Evolutionary conservation across 2,888 invertebrate species (phyloP).

Genomic region (Branchellion lobata): DNA sequence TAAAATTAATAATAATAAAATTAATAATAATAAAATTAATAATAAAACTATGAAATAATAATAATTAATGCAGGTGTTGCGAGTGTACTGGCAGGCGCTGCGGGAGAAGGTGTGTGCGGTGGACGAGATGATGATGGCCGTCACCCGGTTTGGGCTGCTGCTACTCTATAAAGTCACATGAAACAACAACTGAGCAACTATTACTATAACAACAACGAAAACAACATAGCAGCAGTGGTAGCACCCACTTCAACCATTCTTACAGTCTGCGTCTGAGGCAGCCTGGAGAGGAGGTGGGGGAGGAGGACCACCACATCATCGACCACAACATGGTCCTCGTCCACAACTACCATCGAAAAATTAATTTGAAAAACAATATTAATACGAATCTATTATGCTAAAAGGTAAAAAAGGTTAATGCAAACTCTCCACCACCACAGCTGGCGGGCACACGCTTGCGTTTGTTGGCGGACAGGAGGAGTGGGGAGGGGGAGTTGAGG

Average conservation of each 20-base stretch:
- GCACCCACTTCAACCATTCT: too few species aligned
- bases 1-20: too few species aligned
- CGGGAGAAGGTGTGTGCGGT: slow-evolving; percentile 67
- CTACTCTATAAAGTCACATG: too few species aligned
- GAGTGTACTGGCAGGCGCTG: slow-evolving; percentile 59
- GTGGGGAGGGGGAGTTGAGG: slow-evolving; percentile 62
- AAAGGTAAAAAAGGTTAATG: background rate
- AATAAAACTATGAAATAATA: too few species aligned
- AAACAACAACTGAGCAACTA: too few species aligned
- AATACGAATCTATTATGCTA: too few species aligned
- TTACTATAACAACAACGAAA: too few species aligned
- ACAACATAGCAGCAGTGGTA: too few species aligned
- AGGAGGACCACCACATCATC: slow-evolving; percentile 55
- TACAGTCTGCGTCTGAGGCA: slow-evolving; percentile 62
- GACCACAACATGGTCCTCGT: slow-evolving; percentile 47
- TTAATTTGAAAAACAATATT: too few species aligned
- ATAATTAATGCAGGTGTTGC: slow-evolving; percentile 57
- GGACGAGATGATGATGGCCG: slow-evolving; percentile 76
- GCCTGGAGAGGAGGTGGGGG: slow-evolving; percentile 62
- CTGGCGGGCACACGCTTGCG: slow-evolving; percentile 56
- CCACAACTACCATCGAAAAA: background rate
- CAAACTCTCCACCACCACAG: slow-evolving; percentile 51
- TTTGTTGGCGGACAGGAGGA: slow-evolving; percentile 56
- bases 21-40: too few species aligned
- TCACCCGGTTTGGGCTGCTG: slow-evolving; percentile 67